Conservation (phyloP, 2,113 vertebrate species). For the Sorex fumeus region DNA sequence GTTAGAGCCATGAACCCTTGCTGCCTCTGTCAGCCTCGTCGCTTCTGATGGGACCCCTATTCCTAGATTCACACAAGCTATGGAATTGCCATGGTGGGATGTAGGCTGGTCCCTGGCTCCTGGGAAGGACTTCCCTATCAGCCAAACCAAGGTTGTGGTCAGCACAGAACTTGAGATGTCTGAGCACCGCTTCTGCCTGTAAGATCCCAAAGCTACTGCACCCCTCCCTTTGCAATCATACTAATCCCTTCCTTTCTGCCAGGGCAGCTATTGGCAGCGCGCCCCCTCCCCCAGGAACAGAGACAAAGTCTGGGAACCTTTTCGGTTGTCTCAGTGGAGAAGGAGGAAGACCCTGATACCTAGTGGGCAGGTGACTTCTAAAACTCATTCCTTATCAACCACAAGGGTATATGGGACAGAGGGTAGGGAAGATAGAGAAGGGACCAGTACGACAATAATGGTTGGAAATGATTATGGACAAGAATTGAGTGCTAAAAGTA, state of each 20-base stretch:
- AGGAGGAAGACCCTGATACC: background rate
- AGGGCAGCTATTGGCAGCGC: background rate
- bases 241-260: background rate
- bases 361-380: too few species aligned
- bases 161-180: background rate
- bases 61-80: background rate
- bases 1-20: background rate
- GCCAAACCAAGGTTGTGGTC: background rate
- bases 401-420: too few species aligned
- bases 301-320: background rate
- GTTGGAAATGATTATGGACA: too few species aligned
- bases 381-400: too few species aligned
- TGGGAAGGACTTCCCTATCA: background rate
- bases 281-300: background rate
- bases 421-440: too few species aligned
- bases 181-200: background rate
- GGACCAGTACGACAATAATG: too few species aligned
- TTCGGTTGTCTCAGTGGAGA: background rate
- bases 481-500: too few species aligned
- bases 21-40: background rate
- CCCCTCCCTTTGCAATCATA: background rate
- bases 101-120: background rate
- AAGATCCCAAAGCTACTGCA: background rate
- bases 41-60: background rate
- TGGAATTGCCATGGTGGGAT: background rate